Base-by-base conservation (phyloP, 2,797 vertebrate genomes). In the Pseudocheirus occidentalis region DNA sequence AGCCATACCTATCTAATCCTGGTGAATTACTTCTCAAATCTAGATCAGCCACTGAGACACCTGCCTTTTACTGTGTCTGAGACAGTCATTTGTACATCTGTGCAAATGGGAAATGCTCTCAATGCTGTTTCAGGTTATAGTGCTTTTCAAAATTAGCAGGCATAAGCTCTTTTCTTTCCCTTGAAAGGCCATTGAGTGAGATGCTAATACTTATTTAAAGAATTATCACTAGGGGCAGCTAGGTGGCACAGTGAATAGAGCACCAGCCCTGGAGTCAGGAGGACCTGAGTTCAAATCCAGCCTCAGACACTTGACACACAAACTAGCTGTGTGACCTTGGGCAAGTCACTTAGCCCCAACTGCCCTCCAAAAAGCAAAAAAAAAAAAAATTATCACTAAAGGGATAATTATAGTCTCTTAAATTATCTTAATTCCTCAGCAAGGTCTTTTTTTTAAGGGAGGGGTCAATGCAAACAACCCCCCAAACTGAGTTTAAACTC, bases 11-110 rank as follows among this genome's bases (percentile, higher is more conserved):
- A 40, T 21, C 40, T 50, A 87, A 87, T 87, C 9, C 24, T 50
- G 40, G 40, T 28, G 40, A 87, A 46, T 92, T 59, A 58, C 66
- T 96, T n/a, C 94, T 93, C 94, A 95, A 94, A 92, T 96, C n/a
- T 95, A n/a, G 93, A 40, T 93, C 95, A 96, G 73, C 94, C 95
- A 29, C 94, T 96, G 14, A 96, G 90, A 92, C 94, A 28, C 55
- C 66, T 96, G 73, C 73, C 92, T 95, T 46, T 96, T 81, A 56
- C n/a, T 13, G n/a, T 93, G 91, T 95, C 66, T 81, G 10, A 96
- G 92, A 87, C 50, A 96, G 6, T 95, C 96, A 93, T 52, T 87
- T 95, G 40, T 94, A 28, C 91, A 31, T 94, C 31, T 55, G 52
- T 53, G 53, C 53, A 14, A 95, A 50, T 87, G 55, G 31, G 94